phyloP scores from a whole-genome alignment of 2,797 vertebrate genomes.

The Cyprinella venusta region DNA sequence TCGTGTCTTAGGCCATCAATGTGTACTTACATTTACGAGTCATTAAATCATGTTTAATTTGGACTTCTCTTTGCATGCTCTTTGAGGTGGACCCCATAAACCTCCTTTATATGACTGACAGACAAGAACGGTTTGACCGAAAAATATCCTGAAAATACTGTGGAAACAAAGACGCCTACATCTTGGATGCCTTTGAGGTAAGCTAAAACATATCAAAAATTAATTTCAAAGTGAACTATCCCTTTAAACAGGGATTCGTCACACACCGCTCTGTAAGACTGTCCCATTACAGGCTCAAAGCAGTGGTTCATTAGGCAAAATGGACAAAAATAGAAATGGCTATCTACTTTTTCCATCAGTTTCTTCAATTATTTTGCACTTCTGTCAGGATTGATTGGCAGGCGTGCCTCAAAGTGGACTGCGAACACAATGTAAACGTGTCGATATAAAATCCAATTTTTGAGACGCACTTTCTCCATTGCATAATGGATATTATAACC shows the following conservation, averaged over 20 bases:
- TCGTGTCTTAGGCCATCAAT: too few species aligned
- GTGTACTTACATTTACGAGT: too few species aligned
- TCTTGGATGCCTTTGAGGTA: too few species aligned
- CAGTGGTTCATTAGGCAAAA: background rate
- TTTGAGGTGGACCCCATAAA: too few species aligned
- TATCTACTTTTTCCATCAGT: constrained; percentile 1
- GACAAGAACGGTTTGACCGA: too few species aligned
- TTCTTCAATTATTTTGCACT: background rate
- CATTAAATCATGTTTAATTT: too few species aligned
- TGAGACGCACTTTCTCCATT: background rate
- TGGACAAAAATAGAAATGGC: background rate
- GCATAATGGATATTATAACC: background rate
- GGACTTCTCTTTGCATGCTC: too few species aligned
- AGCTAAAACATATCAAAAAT: too few species aligned
- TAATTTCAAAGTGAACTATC: too few species aligned
- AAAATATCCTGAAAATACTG: too few species aligned
- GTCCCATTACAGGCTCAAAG: background rate
- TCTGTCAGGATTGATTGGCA: background rate
- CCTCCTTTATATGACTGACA: too few species aligned
- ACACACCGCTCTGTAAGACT: background rate
- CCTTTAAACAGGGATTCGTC: background rate
- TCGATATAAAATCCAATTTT: constrained; percentile 10
- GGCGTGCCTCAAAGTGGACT: background rate
- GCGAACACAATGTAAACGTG: background rate
- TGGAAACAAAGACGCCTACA: too few species aligned